Base-by-base conservation (phyloP, 2,888 invertebrate genomes). In the Sphaeridia pumilis region DNA sequence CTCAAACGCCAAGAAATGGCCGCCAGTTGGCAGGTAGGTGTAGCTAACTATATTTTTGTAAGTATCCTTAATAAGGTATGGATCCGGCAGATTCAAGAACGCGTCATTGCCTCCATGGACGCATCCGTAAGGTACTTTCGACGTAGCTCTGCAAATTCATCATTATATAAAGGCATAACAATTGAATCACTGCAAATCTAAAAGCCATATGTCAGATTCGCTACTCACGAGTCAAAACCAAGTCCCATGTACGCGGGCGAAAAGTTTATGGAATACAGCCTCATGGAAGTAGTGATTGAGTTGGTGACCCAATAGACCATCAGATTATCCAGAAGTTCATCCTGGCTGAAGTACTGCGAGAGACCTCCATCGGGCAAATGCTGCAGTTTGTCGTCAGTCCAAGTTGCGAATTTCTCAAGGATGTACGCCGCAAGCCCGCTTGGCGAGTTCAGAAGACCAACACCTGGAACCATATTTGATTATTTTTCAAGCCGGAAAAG, bases 1-100 rank as follows among this genome's bases (percentile, higher is more conserved):
- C 69, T 93, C 87, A 52, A 89, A 73, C 0, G 88, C 87, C 0
- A 84, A 83, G 69, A 90, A 94, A 69, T 92, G 92, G 0, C 93
- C 93, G 1, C 87, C 88, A 2, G 77, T 73, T 0, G 76, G 72
- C 31, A 81, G 74, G 41, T 81, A 73, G 0, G 77, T 81, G 64
- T 78, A 78, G 45, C 81, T 83, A 3, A 85, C 72, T 45, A 88
- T 70, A 69, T 87, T 83, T 14, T 66, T 69, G 68, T 74, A 87
- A 62, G 78, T 80, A 1, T 76, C 69, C 41, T 71, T 70, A 3
- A 87, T 66, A 3, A 82, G 68, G 20, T 70, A 72, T 61, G 83
- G 79, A 0, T n/a, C n/a, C n/a, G n/a, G n/a, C n/a, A n/a, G n/a
- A n/a, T n/a, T n/a, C n/a, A n/a, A n/a, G n/a, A n/a, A n/a, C n/a